Percentiles rank a stretch among this genome's conserved stretches.
Evolutionary conservation across 2,113 vertebrate species (phyloP).

Genomic region (Pomatostomus ruficeps): DNA sequence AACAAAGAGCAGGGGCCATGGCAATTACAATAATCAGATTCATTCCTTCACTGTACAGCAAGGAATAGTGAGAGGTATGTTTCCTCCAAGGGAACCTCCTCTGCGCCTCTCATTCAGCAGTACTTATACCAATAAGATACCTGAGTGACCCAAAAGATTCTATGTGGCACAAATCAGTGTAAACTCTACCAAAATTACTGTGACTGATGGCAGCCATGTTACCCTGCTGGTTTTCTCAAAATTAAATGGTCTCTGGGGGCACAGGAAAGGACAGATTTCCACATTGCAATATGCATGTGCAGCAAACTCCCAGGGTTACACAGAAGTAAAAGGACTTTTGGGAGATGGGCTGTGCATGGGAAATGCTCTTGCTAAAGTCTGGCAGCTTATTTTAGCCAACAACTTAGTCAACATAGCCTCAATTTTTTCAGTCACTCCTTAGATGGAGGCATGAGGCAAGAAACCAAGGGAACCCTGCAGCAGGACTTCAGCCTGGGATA

Average conservation of each 20-base stretch:
- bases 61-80: not conserved
- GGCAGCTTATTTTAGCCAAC: not conserved
- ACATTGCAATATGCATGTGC: rapidly evolving
- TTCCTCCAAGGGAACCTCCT: not conserved
- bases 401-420: not conserved
- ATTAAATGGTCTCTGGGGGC: not conserved
- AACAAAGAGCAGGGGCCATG: not conserved
- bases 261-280: not conserved
- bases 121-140: not conserved
- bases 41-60: not conserved
- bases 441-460: not conserved
- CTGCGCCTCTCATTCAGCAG: not conserved
- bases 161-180: not conserved
- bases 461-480: not conserved
- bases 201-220: not conserved
- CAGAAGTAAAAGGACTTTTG: not conserved
- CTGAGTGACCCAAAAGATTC: not conserved
- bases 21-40: not conserved
- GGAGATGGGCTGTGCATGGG: not conserved
- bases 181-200: not conserved
- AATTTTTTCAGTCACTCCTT: not conserved
- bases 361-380: not conserved
- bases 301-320: not conserved
- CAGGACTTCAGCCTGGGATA: not conserved
- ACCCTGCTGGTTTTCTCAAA: not conserved